Evolutionary conservation across 1,140 invertebrate species (phyloP).

Genomic region (Philaenus spumarius): DNA sequence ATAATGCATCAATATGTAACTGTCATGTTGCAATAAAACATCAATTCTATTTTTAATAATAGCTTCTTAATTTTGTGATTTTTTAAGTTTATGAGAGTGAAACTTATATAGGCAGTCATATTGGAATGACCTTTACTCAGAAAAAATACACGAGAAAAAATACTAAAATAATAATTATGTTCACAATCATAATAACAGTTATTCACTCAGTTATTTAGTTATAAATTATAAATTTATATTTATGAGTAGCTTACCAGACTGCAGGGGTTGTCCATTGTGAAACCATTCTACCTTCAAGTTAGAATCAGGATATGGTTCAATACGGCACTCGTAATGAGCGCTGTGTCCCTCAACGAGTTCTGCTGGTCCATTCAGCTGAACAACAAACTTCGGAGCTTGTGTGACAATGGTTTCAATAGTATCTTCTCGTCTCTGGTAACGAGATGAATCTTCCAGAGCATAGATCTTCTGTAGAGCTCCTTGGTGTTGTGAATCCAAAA

Average conservation of each 20-base stretch:
- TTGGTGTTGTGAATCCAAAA: slow-evolving; percentile 86
- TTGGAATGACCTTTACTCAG: too few species aligned
- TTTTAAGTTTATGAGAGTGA: too few species aligned
- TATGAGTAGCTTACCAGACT: slow-evolving; percentile 58
- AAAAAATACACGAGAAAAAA: too few species aligned
- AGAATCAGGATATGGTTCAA: slow-evolving; percentile 92
- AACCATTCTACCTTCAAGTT: slow-evolving; percentile 92
- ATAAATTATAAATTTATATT: background rate
- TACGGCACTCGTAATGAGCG: slow-evolving; percentile 92
- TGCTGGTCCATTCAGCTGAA: slow-evolving; percentile 75
- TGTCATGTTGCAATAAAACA: too few species aligned
- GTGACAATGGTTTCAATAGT: slow-evolving; percentile 73
- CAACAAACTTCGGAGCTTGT: slow-evolving; percentile 78
- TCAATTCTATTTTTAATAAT: too few species aligned
- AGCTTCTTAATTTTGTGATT: too few species aligned
- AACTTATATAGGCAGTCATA: too few species aligned
- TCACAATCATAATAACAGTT: background rate
- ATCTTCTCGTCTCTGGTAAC: slow-evolving; percentile 71
- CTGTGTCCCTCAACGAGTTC: slow-evolving; percentile 78
- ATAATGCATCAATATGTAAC: too few species aligned
- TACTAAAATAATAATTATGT: background rate
- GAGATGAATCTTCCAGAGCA: slow-evolving; percentile 73
- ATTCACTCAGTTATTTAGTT: background rate
- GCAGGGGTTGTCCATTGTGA: slow-evolving; percentile 86
- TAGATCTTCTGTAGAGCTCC: slow-evolving; percentile 80